phyloP scores from a whole-genome alignment of 2,113 vertebrate species.

The Elephas maximus region DNA sequence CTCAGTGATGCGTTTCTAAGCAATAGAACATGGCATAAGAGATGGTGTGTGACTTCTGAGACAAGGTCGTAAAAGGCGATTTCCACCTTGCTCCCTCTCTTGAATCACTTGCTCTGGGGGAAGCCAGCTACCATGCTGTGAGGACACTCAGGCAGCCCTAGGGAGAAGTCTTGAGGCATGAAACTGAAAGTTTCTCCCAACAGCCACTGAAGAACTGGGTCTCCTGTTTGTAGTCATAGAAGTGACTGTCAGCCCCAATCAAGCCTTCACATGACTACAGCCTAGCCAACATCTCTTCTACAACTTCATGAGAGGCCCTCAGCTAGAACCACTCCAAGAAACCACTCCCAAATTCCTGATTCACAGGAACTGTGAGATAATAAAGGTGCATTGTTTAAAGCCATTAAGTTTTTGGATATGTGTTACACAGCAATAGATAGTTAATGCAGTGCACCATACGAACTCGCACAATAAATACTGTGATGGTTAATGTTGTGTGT shows the following conservation, averaged over 20 bases:
- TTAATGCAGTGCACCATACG: neutral
- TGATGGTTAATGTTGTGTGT: no score
- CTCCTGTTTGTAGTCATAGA: neutral
- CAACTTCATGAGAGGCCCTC: neutral
- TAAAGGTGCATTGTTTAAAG: neutral
- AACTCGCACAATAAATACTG: neutral
- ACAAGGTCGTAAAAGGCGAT: neutral
- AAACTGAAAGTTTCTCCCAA: rapidly evolving
- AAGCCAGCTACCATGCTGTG: neutral
- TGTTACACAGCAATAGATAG: neutral
- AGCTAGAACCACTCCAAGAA: neutral
- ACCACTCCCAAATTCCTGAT: neutral
- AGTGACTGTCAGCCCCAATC: no score
- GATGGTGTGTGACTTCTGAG: neutral
- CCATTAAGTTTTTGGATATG: neutral
- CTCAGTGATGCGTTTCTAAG: neutral
- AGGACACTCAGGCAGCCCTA: neutral
- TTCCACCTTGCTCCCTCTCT: neutral
- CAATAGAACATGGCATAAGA: neutral
- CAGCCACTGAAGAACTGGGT: neutral
- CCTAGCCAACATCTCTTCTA: no score
- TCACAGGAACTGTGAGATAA: no score
- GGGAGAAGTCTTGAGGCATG: neutral
- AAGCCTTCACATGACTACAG: neutral
- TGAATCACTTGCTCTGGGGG: neutral